Base-by-base conservation (phyloP, 92 coral and sea anemone genomes). In the Umimayanthus chanpuru region DNA sequence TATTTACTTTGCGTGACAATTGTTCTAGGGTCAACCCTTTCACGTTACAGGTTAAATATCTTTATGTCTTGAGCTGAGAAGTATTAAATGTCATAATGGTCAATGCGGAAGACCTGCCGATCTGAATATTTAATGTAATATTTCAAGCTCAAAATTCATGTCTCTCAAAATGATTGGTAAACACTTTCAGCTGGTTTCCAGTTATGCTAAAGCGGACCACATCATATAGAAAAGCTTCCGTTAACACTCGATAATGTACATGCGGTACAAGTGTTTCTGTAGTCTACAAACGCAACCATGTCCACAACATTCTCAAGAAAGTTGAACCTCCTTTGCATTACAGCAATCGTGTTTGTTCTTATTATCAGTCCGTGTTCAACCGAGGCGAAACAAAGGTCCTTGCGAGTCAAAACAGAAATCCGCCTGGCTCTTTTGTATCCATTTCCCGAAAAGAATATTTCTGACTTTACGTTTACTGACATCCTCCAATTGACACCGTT, bases 101-200 rank as follows among this genome's bases (percentile, higher is more conserved):
- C 36, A 32, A 32, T 23, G 73, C 85, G 73, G 85, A 80, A 80
- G 50, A 55, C 25, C 21, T 41, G 21, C 5, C 73, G 28, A 9
- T 5, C 25, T 80, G 85, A 80, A 80, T 80, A 56, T 32, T 28
- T 80, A 80, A 53, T 61, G 16, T 25, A 7, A 26, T 21, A 29
- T 32, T 81, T 61, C 85, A 56, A 81, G 85, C 73, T 83, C n/a
- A 83, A 83, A 83, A 83, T 70, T 83, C 87, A 26, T 70, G 87
- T 82, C 86, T 70, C 44, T 47, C 55, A 80, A 32, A 28, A 47
- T n/a, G 67, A 25, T 81, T 10, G 76, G 86, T 44, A 82, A 82
- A 82, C 86, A 82, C 16, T 0, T 26, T 23, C 77, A 83, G 77
- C 74, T 41, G 87, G 58, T 83, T 83, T 68, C 12, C 11, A 32